Evolutionary conservation across 2,888 invertebrate species (phyloP), one percentile per base, ranked within the genome.

Genomic region (Yponomeuta evonymella): DNA sequence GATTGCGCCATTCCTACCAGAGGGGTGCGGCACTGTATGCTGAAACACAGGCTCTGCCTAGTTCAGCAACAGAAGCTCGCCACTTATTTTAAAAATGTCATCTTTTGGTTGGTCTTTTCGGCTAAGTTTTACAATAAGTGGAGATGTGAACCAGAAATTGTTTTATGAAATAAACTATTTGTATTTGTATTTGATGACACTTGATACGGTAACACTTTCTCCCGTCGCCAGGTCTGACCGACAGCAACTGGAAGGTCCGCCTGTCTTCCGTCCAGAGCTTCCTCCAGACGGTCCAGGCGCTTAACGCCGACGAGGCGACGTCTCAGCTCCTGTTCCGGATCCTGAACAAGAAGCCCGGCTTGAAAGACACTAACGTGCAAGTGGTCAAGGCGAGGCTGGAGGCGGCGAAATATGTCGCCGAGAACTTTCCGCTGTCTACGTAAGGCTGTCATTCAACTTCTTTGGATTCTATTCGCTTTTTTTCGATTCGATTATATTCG

Each of bases 321-420:
- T 94, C 96, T 0, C 98, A 98, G 86, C 94, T 96, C 0, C 82
- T 98, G 48, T 94, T 96, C 48, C 94, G 96, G 71, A 94, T 94
- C 2, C 80, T 97, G 23, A 95, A 94, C 75, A 96, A 94, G 79
- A 98, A 98, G 81, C 98, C 98, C 0, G 98, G 98, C 0, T 84
- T 95, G 0, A 95, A 97, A 82, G 98, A 98, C 80, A 98, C 96
- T 72, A 98, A 98, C 83, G 97, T 98, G 74, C 98, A 98, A 93
- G 98, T 97, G 15, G 86, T 98, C 70, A 98, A 97, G 82, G 93
- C 95, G 0, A 94, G 96, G 75, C 85, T 98, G 23, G 98, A 98
- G 76, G 94, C 95, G 12, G 93, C 98, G 72, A 96, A 96, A 75
- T 93, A 94, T 75, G 91, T 98, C 36, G 96, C 96, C 0, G 96